phyloP scores from a whole-genome alignment of 1,140 invertebrate genomes.

The Grapholita molesta region DNA sequence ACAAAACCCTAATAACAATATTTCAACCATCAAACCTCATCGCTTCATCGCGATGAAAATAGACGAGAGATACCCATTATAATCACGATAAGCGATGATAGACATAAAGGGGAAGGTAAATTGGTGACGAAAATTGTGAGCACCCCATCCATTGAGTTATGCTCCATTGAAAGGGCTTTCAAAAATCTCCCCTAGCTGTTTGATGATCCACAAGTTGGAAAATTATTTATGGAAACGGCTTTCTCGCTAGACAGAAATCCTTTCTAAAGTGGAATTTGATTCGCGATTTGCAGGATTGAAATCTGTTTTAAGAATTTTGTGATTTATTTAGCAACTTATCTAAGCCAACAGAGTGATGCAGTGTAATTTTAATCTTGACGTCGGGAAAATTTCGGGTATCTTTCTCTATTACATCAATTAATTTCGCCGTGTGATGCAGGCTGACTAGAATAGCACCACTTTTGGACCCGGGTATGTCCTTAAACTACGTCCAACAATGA shows the following conservation, averaged over 20 bases:
- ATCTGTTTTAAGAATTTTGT: not conserved
- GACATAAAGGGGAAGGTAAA: conserved; percentile 8
- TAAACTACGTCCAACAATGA: no score
- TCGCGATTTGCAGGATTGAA: not conserved
- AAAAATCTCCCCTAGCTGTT: conserved; percentile 15
- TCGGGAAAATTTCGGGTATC: no score
- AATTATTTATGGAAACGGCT: conserved; percentile 15
- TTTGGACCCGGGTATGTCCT: no score
- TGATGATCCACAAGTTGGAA: conserved; percentile 9
- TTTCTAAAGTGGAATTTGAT: not conserved
- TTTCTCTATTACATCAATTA: no score
- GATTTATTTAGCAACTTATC: not conserved
- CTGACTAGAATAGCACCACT: no score
- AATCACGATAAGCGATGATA: conserved; percentile 8
- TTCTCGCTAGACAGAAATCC: not conserved
- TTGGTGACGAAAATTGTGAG: conserved; percentile 15
- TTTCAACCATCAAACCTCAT: not conserved
- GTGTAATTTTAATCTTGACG: not conserved
- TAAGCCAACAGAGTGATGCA: not conserved
- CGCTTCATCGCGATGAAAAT: not conserved
- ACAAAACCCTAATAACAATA: not conserved
- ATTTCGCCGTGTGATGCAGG: no score
- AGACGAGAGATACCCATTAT: conserved; percentile 8
- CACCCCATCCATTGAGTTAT: conserved; percentile 14
- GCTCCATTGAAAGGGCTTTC: conserved; percentile 15